Percentiles rank a stretch among this genome's conserved stretches.
phyloP scores from a whole-genome alignment of 1,140 invertebrate species.

The Aporrectodea caliginosa region DNA sequence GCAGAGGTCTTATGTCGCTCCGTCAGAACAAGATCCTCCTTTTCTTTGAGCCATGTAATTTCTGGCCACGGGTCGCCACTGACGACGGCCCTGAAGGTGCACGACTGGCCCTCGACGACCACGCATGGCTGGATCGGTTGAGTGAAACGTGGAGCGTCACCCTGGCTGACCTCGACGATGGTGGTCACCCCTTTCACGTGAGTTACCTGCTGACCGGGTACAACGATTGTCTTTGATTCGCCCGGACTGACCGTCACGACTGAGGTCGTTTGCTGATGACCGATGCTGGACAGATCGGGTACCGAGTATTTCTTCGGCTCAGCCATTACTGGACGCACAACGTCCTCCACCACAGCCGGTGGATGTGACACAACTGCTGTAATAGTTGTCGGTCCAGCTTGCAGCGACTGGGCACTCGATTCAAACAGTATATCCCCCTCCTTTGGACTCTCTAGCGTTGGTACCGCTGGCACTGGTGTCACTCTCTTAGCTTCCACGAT shows the following conservation, averaged over 20 bases:
- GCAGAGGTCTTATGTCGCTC: constrained; percentile 6
- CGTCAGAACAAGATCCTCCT: constrained; percentile 12
- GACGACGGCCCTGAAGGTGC: constrained; percentile 68
- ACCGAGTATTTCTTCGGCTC: background rate
- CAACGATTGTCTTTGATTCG: too few species aligned
- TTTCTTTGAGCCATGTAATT: constrained; percentile 38
- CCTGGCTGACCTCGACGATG: constrained; percentile 19
- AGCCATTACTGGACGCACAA: background rate
- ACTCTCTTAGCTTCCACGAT: background rate
- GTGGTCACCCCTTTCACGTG: constrained; percentile 12
- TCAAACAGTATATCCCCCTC: background rate
- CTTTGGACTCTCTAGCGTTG: background rate
- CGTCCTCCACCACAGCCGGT: background rate
- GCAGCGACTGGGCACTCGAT: background rate
- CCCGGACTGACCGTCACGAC: background rate
- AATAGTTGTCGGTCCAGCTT: background rate
- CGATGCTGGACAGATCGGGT: background rate
- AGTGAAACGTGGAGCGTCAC: constrained; percentile 78
- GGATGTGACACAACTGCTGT: background rate
- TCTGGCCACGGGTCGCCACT: constrained; percentile 33
- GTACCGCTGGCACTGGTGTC: background rate
- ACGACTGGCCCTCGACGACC: constrained; percentile 76
- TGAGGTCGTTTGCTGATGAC: background rate
- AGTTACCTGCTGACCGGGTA: background rate
- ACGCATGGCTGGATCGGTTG: constrained; percentile 90